Conservation (phyloP, 2,113 vertebrate genomes). For the Etheostoma cragini region DNA sequence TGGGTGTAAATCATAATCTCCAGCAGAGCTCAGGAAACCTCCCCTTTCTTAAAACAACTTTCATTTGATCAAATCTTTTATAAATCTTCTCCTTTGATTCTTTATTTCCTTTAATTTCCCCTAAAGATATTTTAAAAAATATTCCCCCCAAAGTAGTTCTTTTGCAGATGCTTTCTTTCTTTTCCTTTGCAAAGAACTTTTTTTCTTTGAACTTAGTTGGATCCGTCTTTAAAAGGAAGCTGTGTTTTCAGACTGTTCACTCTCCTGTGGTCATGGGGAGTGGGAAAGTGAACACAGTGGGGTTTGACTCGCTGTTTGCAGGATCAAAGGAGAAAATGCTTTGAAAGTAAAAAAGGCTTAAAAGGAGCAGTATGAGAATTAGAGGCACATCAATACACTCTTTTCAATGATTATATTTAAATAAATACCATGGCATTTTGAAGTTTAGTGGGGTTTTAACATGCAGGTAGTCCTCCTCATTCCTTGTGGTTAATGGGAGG, state of each 20-base stretch:
- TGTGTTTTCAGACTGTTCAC: constrained; percentile 54
- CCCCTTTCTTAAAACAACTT: constrained; percentile 32
- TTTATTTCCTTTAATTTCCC: constrained; percentile 39
- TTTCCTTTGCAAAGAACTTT: constrained; percentile 44
- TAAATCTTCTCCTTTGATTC: constrained; percentile 31
- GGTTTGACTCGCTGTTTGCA: constrained; percentile 49
- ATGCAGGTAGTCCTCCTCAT: background rate
- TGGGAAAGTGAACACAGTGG: constrained; percentile 56
- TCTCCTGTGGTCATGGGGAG: constrained; percentile 60
- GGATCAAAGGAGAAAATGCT: constrained; percentile 68
- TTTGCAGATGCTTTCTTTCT: constrained; percentile 23
- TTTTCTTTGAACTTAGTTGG: constrained; percentile 67
- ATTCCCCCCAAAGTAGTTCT: constrained; percentile 5
- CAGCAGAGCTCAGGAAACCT: constrained; percentile 7
- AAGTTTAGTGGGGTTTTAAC: constrained; percentile 8
- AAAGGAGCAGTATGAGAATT: constrained; percentile 42
- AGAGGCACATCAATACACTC: constrained; percentile 33
- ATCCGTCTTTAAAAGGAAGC: constrained; percentile 63
- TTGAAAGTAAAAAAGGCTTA: constrained; percentile 66
- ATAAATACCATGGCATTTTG: constrained; percentile 26
- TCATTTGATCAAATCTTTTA: constrained; percentile 35
- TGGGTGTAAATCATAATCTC: constrained; percentile 11
- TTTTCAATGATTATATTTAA: constrained; percentile 34
- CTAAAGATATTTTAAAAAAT: constrained; percentile 14
- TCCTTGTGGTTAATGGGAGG: constrained; percentile 8